Evolutionary conservation across 2,888 invertebrate genomes (phyloP).

Genomic region (Meloe dianella): DNA sequence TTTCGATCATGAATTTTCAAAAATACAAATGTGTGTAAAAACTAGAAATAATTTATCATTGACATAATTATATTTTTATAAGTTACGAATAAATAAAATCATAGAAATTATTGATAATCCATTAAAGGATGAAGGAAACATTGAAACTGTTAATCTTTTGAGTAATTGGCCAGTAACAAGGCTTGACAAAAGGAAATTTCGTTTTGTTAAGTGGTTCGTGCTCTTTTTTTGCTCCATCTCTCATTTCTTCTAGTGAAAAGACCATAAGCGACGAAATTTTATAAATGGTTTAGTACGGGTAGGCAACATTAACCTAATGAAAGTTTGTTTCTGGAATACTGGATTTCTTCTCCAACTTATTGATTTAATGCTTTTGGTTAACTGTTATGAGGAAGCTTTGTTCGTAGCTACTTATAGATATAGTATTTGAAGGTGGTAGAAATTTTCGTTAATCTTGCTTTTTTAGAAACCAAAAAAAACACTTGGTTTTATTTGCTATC

Average conservation of each 20-base stretch:
- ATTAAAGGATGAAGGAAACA: background rate
- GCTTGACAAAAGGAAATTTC: slow-evolving; percentile 26
- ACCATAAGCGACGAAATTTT: slow-evolving; percentile 7
- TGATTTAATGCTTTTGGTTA: background rate
- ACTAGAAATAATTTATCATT: slow-evolving; percentile 25
- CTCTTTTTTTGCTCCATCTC: background rate
- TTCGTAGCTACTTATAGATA: background rate
- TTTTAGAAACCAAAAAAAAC: background rate
- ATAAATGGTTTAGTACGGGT: background rate
- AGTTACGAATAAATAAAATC: background rate
- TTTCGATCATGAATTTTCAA: slow-evolving; percentile 24
- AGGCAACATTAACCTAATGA: slow-evolving; percentile 5
- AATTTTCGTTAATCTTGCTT: background rate
- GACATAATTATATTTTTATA: background rate
- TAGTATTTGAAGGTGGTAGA: background rate
- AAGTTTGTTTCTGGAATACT: background rate
- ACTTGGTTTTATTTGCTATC: background rate
- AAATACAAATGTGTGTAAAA: slow-evolving; percentile 23
- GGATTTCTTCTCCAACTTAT: background rate
- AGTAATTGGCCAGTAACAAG: slow-evolving; percentile 29
- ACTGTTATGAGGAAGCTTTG: background rate
- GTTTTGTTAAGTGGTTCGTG: background rate
- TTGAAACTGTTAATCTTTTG: slow-evolving; percentile 32
- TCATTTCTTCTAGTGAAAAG: background rate
- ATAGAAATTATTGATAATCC: slow-evolving; percentile 27